A percentile compares a stretch with the other conserved stretches of the same genome.
Evolutionary conservation across 2,797 vertebrate species (phyloP).

Genomic region (Darevskia nairensis): DNA sequence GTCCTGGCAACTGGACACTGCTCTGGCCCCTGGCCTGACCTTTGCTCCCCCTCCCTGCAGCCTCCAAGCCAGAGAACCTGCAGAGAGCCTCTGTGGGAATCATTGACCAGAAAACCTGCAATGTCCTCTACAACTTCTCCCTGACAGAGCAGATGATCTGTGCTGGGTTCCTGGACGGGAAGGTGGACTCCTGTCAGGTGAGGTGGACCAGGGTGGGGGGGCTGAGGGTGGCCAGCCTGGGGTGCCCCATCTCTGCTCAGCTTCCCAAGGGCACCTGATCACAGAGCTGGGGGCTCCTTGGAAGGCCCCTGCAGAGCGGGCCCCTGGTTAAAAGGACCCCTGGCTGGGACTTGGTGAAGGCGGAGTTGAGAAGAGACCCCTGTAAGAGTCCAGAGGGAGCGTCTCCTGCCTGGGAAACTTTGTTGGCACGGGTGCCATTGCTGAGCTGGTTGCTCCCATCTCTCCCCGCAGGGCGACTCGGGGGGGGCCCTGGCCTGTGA

Average conservation of each 20-base stretch:
- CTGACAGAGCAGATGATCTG: conserved; percentile 93
- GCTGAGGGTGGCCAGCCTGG: no score
- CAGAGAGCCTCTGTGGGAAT: conserved; percentile 91
- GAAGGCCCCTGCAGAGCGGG: no score
- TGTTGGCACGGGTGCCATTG: not conserved
- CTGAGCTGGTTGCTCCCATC: not conserved
- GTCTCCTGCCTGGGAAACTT: no score
- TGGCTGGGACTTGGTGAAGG: no score
- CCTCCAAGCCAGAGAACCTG: conserved; percentile 80
- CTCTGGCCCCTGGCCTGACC: not conserved
- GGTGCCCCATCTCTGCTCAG: no score
- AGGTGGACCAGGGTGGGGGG: not conserved
- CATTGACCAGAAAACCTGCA: conserved; percentile 90
- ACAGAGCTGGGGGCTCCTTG: no score
- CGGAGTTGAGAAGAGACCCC: no score
- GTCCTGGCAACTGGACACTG: no score
- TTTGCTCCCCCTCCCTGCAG: conserved; percentile 67
- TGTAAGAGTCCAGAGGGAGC: no score
- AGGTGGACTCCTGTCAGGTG: conserved; percentile 95
- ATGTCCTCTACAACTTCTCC: conserved; percentile 87
- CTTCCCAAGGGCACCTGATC: no score
- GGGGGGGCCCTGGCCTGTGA: conserved; percentile 95
- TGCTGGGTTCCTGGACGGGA: conserved; percentile 93
- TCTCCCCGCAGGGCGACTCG: conserved; percentile 88
- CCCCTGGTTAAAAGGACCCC: no score